These are phyloP conservation scores for Misgurnus mizolepis DNA, from an alignment of 2,113 vertebrate genomes.

Conservation along the genomic window DNA sequence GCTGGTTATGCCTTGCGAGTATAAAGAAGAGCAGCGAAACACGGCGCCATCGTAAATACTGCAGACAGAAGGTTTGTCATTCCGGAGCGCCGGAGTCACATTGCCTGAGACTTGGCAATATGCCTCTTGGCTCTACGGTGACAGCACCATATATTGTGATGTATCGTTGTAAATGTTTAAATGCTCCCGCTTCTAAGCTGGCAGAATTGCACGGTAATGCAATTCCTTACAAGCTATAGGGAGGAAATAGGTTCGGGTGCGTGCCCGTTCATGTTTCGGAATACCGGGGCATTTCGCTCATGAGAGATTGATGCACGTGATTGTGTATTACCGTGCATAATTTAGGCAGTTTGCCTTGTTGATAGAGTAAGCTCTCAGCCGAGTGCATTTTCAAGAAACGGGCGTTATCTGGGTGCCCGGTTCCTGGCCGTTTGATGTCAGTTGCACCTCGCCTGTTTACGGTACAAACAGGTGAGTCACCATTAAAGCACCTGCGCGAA, in stretches of 20 bases:
- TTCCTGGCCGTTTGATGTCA: slow-evolving; percentile 24
- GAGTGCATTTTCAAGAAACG: slow-evolving; percentile 51
- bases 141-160: slow-evolving; percentile 69
- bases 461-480: slow-evolving; percentile 31
- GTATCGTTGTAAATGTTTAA: slow-evolving; percentile 76
- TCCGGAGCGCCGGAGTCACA: slow-evolving; percentile 59
- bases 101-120: slow-evolving; percentile 66
- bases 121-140: slow-evolving; percentile 58
- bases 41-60: slow-evolving; percentile 69
- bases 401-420: slow-evolving; percentile 53
- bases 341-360: slow-evolving; percentile 68
- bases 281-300: slow-evolving; percentile 36
- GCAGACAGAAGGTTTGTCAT: slow-evolving; percentile 72
- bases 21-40: slow-evolving; percentile 68
- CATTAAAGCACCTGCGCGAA: slow-evolving; percentile 10
- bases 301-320: slow-evolving; percentile 55
- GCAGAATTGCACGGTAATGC: slow-evolving; percentile 63
- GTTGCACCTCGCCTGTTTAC: slow-evolving; percentile 12
- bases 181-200: slow-evolving; percentile 61
- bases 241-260: slow-evolving; percentile 48
- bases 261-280: neutral
- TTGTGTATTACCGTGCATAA: slow-evolving; percentile 58
- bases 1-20: slow-evolving; percentile 64
- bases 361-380: slow-evolving; percentile 66
- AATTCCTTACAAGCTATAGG: slow-evolving; percentile 55